Base-by-base conservation (phyloP, 1,140 invertebrate genomes). In the Augochlora pura region DNA sequence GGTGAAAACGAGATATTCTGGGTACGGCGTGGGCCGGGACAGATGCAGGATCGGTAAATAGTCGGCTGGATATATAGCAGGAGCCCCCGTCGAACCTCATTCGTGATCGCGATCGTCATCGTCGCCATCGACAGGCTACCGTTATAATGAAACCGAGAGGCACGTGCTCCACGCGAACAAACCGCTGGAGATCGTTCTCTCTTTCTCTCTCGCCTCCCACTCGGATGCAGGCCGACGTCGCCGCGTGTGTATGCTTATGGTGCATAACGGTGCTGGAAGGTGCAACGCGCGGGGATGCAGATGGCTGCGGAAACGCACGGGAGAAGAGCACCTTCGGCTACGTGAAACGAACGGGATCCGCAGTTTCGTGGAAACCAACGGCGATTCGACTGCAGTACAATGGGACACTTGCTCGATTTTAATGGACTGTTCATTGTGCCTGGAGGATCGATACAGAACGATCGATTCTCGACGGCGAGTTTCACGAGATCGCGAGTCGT, bases 41-140 rank as follows among this genome's bases (percentile, higher is more conserved):
- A 87, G 86, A 87, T 87, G 86, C 78, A 72, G 67, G 76, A 83
- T 85, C 73, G 74, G 85, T 80, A 86, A 83, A 85, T 77, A 85
- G 74, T 85, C 80, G 77, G 63, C 39, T 65, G 75, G 73, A 82
- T 73, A 78, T 32, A 32, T 2, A 1, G 79, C 85, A 86, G 82
- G 60, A 79, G 57, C 57, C 18, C 16, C 49, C 10, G 49, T 0
- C n/a, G 49, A 5, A 14, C 49, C 4, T 14, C 42, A n/a, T 21
- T 18, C 16, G 49, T 5, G 66, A 65, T 52, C 62, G 73, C 38
- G 63, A 74, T 72, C 83, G 71, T 79, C 78, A 75, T 86, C 84
- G 60, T 85, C 77, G 77, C 79, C 80, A 86, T 86, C 84, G 76
- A 80, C 81, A 80, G 60, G 60, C 71, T 81, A 87, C 85, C 85